Conservation (phyloP, 2,797 vertebrate species). For the Orestias chungarensis region DNA sequence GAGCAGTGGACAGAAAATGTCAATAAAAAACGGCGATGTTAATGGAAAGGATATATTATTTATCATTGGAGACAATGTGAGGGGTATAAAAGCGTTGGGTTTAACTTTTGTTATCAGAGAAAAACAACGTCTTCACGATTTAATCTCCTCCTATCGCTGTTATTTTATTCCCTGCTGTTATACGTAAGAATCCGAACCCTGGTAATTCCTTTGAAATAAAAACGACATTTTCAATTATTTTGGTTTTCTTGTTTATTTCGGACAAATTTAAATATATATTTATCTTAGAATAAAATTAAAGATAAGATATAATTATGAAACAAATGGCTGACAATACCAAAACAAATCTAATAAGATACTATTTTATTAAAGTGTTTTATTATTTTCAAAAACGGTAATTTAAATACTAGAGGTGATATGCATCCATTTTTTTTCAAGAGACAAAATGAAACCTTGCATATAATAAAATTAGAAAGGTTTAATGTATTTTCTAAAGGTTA, state of each 20-base stretch:
- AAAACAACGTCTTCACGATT: slow-evolving; percentile 11
- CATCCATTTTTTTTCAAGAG: background rate
- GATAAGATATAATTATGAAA: background rate
- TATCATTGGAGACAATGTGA: slow-evolving; percentile 47
- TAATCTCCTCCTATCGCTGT: background rate
- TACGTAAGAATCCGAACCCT: background rate
- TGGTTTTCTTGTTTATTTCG: background rate
- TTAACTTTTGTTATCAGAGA: slow-evolving; percentile 36
- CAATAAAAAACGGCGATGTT: background rate
- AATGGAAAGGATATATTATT: slow-evolving; percentile 44
- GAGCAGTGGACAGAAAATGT: slow-evolving; percentile 63
- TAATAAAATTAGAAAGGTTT: background rate
- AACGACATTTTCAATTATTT: background rate
- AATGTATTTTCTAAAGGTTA: background rate
- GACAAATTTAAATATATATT: background rate
- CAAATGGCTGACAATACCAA: background rate
- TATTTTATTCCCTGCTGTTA: background rate
- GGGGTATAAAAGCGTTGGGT: slow-evolving; percentile 45
- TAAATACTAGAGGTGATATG: background rate
- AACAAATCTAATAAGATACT: background rate
- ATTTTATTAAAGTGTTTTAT: background rate
- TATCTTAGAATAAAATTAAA: background rate
- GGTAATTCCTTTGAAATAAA: slow-evolving; percentile 6
- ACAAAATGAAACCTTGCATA: background rate
- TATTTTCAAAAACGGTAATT: too few relatives aligned